Evolutionary conservation across 2,113 vertebrate species (phyloP).

Genomic region (Chinchilla lanigera): DNA sequence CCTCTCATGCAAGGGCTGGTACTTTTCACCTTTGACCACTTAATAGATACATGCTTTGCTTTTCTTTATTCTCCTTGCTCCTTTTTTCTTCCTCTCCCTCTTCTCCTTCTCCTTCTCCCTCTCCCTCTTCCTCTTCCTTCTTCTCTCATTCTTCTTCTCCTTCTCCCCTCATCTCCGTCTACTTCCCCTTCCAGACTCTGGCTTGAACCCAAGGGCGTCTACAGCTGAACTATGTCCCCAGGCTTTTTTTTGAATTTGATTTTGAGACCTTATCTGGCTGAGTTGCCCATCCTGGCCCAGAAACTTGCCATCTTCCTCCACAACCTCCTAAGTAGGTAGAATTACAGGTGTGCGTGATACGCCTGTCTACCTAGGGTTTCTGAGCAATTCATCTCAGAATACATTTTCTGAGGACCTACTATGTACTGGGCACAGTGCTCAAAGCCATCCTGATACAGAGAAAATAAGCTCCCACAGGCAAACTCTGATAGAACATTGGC

Average conservation of each 20-base stretch:
- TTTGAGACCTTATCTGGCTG: background rate
- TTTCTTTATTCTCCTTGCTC: background rate
- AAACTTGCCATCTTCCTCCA: background rate
- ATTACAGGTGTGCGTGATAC: background rate
- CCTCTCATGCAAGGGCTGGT: background rate
- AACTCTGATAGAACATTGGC: background rate
- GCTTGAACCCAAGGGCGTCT: background rate
- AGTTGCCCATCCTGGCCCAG: background rate
- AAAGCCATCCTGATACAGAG: background rate
- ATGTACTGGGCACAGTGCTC: background rate
- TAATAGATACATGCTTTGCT: background rate
- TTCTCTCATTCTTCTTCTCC: background rate
- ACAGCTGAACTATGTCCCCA: background rate
- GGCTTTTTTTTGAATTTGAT: background rate
- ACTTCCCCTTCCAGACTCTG: background rate
- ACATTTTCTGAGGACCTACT: background rate
- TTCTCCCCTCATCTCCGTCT: background rate
- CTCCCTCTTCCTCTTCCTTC: fast-evolving
- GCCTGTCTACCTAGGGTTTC: background rate
- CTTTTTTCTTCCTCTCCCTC: background rate
- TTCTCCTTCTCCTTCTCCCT: fast-evolving
- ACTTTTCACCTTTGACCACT: background rate
- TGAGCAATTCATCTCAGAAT: background rate
- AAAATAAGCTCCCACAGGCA: background rate
- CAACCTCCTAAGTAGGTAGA: background rate